Conservation (phyloP, 2,113 vertebrate species). For the Pantherophis guttatus region DNA sequence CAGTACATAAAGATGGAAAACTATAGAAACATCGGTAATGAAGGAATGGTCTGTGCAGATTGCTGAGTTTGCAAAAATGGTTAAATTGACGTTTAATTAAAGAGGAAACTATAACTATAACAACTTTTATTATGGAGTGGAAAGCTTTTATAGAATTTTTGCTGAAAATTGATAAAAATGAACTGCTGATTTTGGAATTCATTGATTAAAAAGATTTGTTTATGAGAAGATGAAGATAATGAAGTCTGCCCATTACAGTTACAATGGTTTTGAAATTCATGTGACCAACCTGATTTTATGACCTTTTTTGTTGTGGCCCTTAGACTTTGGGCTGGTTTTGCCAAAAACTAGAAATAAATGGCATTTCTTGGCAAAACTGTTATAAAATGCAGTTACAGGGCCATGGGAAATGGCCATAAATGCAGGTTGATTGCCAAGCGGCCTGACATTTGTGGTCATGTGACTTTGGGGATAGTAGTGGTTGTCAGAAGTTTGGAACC, state of each 20-base stretch:
- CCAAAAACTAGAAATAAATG: neutral
- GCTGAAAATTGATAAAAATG: neutral
- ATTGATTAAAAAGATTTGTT: neutral
- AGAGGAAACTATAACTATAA: neutral
- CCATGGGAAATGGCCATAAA: neutral
- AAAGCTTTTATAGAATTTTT: neutral
- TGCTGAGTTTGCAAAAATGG: neutral
- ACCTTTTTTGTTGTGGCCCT: neutral
- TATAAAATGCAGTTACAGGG: neutral
- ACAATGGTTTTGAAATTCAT: neutral
- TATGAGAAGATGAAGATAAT: neutral
- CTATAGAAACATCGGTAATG: neutral
- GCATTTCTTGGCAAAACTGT: neutral
- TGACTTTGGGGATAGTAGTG: neutral
- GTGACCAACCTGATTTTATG: neutral
- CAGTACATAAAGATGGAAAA: neutral
- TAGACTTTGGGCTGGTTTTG: neutral
- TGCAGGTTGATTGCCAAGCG: neutral
- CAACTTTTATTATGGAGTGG: neutral
- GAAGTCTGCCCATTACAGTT: neutral
- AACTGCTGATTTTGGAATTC: neutral
- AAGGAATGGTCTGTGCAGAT: neutral
- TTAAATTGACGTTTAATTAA: neutral
- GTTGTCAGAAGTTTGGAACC: neutral
- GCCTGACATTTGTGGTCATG: neutral